Percentiles rank a stretch among this genome's conserved stretches.
Evolutionary conservation across 2,113 vertebrate species (phyloP).

Genomic region (Trochalopteron elliotii): DNA sequence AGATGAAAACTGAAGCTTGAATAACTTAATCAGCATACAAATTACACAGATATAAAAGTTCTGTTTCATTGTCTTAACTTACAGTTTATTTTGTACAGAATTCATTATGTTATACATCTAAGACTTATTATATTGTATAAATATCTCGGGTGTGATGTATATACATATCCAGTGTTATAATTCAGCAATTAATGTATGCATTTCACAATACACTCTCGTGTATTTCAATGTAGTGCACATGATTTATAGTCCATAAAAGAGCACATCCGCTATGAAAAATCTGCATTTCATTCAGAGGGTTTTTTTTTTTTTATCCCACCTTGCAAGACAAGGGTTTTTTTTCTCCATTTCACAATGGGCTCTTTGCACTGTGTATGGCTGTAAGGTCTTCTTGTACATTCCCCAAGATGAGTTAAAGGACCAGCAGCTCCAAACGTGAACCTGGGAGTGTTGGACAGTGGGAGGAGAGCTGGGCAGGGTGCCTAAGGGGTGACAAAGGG

Average conservation of each 20-base stretch:
- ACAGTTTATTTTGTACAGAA: slow-evolving; percentile 50
- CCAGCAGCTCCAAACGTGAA: neutral
- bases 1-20: slow-evolving; percentile 45
- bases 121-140: slow-evolving; percentile 39
- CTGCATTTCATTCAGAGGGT: neutral
- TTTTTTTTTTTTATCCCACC: neutral
- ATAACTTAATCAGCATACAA: slow-evolving; percentile 56
- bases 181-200: slow-evolving; percentile 56
- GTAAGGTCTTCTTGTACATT: neutral
- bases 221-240: slow-evolving; percentile 49
- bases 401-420: neutral
- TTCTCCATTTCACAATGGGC: neutral
- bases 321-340: neutral
- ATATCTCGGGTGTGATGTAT: slow-evolving; percentile 51
- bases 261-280: neutral
- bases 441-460: neutral
- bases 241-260: slow-evolving; percentile 59
- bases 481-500: neutral
- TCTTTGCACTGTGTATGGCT: slow-evolving; percentile 3
- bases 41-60: slow-evolving; percentile 50
- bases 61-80: slow-evolving; percentile 30
- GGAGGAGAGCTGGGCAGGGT: neutral
- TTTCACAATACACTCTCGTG: slow-evolving; percentile 49
- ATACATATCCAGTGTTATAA: slow-evolving; percentile 61
- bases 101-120: slow-evolving; percentile 20